A percentile compares a stretch with the other conserved stretches of the same genome.
Conservation (phyloP, 2,113 vertebrate species). For the Isichthys henryi region DNA sequence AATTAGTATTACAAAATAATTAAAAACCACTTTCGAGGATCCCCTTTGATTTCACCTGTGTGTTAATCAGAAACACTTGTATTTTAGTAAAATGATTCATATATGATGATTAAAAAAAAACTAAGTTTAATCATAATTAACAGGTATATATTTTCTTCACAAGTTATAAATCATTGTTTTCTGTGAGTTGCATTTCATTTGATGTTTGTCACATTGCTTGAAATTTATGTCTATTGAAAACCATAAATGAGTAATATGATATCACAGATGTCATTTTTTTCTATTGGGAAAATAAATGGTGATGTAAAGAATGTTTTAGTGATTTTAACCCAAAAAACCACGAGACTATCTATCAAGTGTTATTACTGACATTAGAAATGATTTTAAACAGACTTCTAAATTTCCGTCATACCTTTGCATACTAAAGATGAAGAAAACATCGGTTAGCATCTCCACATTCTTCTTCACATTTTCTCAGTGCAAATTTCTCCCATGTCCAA, state of each 20-base stretch:
- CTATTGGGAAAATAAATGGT: not conserved
- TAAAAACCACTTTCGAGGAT: not conserved
- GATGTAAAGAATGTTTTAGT: not conserved
- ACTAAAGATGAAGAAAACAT: constrained; percentile 44
- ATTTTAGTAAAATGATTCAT: not conserved
- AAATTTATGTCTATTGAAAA: not conserved
- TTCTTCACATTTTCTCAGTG: not conserved
- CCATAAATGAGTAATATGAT: not conserved
- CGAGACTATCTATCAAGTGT: not conserved
- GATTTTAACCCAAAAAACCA: not conserved
- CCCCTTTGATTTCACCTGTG: not conserved
- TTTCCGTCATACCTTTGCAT: constrained; percentile 47
- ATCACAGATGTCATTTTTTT: not conserved
- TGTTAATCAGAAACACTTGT: not conserved
- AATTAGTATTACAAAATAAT: not conserved
- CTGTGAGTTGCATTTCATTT: not conserved
- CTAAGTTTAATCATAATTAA: not conserved
- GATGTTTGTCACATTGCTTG: not conserved
- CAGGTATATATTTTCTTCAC: not conserved
- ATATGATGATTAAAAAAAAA: not conserved
- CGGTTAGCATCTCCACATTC: constrained; percentile 41
- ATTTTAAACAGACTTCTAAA: constrained; percentile 42
- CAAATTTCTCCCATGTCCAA: not conserved
- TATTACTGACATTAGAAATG: not conserved
- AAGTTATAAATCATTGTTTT: not conserved